phyloP scores from a whole-genome alignment of 2,113 vertebrate genomes.

The Pavo muticus region DNA sequence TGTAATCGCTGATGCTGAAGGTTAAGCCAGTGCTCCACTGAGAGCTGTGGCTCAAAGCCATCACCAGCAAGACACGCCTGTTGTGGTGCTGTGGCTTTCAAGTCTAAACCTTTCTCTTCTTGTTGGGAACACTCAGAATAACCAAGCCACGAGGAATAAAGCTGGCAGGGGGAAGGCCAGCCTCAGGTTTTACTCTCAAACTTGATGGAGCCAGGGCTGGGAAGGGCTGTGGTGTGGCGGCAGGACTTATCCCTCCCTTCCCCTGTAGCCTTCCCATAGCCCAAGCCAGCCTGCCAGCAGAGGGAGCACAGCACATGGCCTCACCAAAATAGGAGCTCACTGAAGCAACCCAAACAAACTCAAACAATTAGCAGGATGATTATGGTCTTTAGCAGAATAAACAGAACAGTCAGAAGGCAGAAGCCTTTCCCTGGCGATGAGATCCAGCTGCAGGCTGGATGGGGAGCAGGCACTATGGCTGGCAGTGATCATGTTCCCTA shows the following conservation, averaged over 20 bases:
- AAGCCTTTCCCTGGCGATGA: background rate
- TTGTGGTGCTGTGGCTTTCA: background rate
- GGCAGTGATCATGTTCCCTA: background rate
- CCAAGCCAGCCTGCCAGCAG: conserved; percentile 16
- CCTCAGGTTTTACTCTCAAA: background rate
- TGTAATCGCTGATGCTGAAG: background rate
- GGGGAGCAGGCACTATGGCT: background rate
- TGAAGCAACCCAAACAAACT: conserved; percentile 7
- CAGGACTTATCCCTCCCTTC: background rate
- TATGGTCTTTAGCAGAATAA: conserved; percentile 18
- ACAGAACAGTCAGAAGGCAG: background rate
- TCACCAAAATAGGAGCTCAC: background rate
- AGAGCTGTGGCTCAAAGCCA: background rate
- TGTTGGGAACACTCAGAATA: background rate
- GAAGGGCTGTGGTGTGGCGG: background rate
- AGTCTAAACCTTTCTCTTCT: background rate
- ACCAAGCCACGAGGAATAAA: background rate
- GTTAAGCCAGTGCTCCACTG: background rate
- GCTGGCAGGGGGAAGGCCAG: background rate
- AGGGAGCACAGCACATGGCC: conserved; percentile 16
- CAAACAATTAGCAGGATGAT: conserved; percentile 42
- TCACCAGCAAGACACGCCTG: background rate
- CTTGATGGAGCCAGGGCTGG: background rate
- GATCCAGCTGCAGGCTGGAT: conserved; percentile 38
- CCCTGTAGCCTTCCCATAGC: background rate